Conservation (phyloP, 30 jellyfish, hydroid and myxozoan species). For the Turritopsis dohrnii region DNA sequence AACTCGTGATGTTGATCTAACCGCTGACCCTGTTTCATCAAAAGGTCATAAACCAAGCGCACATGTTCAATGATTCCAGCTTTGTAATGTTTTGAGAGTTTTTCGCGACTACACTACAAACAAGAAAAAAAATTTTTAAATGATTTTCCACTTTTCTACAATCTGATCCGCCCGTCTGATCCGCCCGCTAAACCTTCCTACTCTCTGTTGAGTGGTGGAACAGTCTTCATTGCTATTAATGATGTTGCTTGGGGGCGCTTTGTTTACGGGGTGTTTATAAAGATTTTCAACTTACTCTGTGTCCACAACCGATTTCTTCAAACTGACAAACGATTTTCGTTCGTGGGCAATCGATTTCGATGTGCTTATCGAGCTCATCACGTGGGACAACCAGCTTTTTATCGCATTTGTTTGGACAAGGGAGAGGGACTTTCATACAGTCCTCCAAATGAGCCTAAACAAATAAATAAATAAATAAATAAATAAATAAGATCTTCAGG, state of each 20-base stretch:
- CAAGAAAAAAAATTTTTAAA: neutral
- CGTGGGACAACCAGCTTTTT: conserved; percentile 77
- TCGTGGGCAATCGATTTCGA: conserved; percentile 93
- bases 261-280: no score
- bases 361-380: conserved; percentile 84
- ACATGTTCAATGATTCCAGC: conserved; percentile 97
- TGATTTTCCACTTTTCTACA: neutral
- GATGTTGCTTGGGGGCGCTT: no score
- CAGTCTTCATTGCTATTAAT: no score
- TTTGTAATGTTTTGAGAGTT: conserved; percentile 85
- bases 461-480: neutral
- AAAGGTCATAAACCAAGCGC: conserved; percentile 78
- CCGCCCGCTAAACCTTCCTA: no score
- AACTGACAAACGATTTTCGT: conserved; percentile 92
- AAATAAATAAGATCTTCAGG: neutral
- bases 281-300: conserved; percentile 58
- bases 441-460: conserved; percentile 87
- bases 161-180: neutral
- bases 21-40: conserved; percentile 86
- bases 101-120: conserved; percentile 85
- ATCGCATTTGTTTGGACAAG: conserved; percentile 95
- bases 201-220: no score
- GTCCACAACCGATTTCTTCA: conserved; percentile 91
- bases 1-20: conserved; percentile 83
- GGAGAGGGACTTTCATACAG: conserved; percentile 90